Conservation (phyloP, 2,888 invertebrate species). For the Ophion ellenae region DNA sequence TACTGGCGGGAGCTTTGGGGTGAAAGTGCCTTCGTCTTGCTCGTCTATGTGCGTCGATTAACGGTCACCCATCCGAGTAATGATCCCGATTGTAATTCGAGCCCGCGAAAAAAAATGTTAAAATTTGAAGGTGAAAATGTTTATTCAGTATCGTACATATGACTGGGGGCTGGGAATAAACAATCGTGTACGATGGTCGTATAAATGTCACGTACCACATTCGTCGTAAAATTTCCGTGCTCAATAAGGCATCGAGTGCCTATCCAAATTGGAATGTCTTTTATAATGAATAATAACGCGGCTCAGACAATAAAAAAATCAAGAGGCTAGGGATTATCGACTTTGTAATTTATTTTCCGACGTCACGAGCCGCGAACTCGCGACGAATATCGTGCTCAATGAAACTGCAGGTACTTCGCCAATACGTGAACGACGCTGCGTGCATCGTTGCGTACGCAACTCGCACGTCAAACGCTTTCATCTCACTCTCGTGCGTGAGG, state of each 20-base stretch:
- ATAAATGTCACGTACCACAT: constrained; percentile 25
- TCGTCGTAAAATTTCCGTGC: constrained; percentile 21
- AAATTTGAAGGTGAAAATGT: no score
- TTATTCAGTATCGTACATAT: no score
- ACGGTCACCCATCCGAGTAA: no score
- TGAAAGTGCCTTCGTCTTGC: no score
- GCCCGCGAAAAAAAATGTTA: no score
- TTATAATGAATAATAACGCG: constrained; percentile 23
- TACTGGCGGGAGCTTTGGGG: no score
- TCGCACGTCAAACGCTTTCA: constrained; percentile 53
- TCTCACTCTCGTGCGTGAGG: constrained; percentile 6
- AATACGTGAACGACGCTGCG: background rate
- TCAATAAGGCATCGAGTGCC: constrained; percentile 33
- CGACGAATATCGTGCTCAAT: constrained; percentile 36
- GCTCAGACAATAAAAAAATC: background rate
- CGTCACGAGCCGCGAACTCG: constrained; percentile 33
- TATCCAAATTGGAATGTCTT: constrained; percentile 35
- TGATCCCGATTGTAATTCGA: no score
- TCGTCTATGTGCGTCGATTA: no score
- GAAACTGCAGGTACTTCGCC: constrained; percentile 1
- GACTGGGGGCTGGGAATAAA: background rate
- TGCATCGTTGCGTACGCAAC: constrained; percentile 15
- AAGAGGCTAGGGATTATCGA: constrained; percentile 29
- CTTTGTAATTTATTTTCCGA: constrained; percentile 38
- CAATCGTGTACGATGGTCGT: constrained; percentile 5